phyloP scores from a whole-genome alignment of 2,113 vertebrate species.

The Leucopternis melanops region DNA sequence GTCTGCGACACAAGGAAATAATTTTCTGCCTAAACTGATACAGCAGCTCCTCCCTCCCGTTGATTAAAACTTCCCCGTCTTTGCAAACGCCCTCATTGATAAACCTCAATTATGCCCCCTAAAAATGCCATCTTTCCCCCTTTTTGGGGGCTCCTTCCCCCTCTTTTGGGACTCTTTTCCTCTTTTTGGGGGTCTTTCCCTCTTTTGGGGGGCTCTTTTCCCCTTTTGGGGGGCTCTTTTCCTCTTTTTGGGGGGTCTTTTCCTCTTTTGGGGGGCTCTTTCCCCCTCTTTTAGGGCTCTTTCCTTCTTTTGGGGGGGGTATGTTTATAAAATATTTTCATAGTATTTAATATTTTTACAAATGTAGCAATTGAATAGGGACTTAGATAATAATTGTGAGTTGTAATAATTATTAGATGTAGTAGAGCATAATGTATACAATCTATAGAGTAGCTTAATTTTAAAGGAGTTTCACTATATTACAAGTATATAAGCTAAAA shows the following conservation, averaged over 20 bases:
- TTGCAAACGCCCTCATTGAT: neutral
- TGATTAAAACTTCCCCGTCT: neutral
- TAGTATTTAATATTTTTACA: neutral
- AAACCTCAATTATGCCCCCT: neutral
- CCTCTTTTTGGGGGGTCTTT: too few species aligned
- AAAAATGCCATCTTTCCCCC: neutral
- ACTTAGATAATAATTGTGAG: neutral
- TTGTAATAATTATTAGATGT: neutral
- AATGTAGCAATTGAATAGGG: neutral
- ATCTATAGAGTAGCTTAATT: neutral
- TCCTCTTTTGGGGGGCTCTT: too few species aligned
- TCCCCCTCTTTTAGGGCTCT: too few species aligned
- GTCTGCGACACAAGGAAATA: rapidly evolving
- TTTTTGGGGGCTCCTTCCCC: too few species aligned
- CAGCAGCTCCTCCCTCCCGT: neutral
- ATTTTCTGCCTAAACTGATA: neutral
- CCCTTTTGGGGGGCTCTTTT: neutral
- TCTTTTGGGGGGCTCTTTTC: neutral
- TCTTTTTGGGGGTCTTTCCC: neutral
- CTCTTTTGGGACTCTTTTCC: too few species aligned
- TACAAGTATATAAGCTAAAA: neutral
- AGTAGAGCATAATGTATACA: neutral
- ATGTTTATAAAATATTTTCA: neutral
- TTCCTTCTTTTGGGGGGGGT: too few species aligned
- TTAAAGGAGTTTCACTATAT: neutral